Conservation (phyloP, 2,113 vertebrate genomes). For the Mugil cephalus region DNA sequence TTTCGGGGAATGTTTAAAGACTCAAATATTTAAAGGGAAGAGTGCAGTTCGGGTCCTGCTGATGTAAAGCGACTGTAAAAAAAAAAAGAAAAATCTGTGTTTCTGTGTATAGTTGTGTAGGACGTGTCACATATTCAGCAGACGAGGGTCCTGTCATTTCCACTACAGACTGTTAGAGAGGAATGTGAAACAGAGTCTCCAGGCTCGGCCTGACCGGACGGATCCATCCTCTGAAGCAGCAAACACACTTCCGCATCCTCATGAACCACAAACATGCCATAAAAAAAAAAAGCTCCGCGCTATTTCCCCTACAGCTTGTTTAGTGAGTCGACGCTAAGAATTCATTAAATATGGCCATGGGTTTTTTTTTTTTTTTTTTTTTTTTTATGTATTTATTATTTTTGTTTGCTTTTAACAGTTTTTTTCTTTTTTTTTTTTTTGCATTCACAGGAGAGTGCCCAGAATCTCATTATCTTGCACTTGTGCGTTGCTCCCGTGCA, state of each 20-base stretch:
- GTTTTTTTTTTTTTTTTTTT: constrained; percentile 7
- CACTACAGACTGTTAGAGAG: constrained; percentile 48
- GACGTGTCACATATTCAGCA: constrained; percentile 42
- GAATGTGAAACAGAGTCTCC: constrained; percentile 17
- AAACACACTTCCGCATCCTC: constrained; percentile 35
- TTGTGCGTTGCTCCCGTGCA: constrained; percentile 28
- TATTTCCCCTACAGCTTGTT: neutral
- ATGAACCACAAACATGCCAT: constrained; percentile 42
- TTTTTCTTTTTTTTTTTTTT: constrained; percentile 16
- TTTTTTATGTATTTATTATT: constrained; percentile 67
- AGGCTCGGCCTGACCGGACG: constrained; percentile 25
- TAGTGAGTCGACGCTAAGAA: constrained; percentile 40
- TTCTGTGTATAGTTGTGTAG: constrained; percentile 66
- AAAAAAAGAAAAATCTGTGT: constrained; percentile 16
- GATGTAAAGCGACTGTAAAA: constrained; percentile 79
- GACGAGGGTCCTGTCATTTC: constrained; percentile 18
- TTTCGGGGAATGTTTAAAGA: constrained; percentile 54
- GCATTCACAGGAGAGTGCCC: constrained; percentile 66
- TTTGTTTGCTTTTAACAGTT: constrained; percentile 57
- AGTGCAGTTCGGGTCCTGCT: constrained; percentile 72
- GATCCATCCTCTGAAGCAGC: constrained; percentile 49
- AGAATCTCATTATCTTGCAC: constrained; percentile 45
- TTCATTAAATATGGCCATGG: constrained; percentile 41
- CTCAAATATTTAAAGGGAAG: constrained; percentile 68
- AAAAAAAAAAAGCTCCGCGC: constrained; percentile 25